A percentile compares a stretch with the other conserved stretches of the same genome.
These are phyloP conservation scores for Callipepla californica DNA, from an alignment of 2,113 vertebrate species.

Conservation along the genomic window DNA sequence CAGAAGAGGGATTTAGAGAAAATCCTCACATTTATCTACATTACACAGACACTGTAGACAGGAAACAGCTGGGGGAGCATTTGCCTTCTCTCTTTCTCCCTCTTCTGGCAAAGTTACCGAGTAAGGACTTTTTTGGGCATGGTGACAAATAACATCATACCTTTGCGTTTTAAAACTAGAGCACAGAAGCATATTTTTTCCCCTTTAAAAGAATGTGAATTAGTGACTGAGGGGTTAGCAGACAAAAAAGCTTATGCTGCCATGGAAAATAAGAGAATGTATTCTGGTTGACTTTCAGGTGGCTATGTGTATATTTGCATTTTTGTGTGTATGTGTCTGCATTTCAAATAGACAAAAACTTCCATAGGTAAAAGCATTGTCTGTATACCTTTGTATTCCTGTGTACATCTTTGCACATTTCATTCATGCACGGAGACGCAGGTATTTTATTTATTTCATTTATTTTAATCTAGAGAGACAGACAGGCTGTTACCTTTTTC, in stretches of 20 bases:
- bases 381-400: neutral
- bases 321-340: neutral
- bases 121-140: constrained; percentile 98
- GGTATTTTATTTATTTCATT: neutral
- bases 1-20: constrained; percentile 99
- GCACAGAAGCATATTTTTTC: constrained; percentile 83
- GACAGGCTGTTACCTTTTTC: neutral
- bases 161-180: constrained; percentile 88
- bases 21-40: constrained; percentile 99
- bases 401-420: neutral
- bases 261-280: constrained; percentile 59
- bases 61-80: constrained; percentile 99
- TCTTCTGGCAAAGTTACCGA: constrained; percentile 99
- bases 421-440: neutral
- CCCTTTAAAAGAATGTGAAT: constrained; percentile 81
- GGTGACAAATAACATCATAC: constrained; percentile 99
- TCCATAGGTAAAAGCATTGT: neutral
- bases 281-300: constrained; percentile 71
- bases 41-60: constrained; percentile 99
- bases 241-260: constrained; percentile 70
- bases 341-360: neutral
- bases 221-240: constrained; percentile 76
- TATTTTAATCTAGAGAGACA: neutral
- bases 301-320: constrained; percentile 6
- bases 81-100: constrained; percentile 93